Evolutionary conservation across 2,113 vertebrate species (phyloP), one percentile per base, ranked within the genome.

Genomic region (Corydoras maculifer): DNA sequence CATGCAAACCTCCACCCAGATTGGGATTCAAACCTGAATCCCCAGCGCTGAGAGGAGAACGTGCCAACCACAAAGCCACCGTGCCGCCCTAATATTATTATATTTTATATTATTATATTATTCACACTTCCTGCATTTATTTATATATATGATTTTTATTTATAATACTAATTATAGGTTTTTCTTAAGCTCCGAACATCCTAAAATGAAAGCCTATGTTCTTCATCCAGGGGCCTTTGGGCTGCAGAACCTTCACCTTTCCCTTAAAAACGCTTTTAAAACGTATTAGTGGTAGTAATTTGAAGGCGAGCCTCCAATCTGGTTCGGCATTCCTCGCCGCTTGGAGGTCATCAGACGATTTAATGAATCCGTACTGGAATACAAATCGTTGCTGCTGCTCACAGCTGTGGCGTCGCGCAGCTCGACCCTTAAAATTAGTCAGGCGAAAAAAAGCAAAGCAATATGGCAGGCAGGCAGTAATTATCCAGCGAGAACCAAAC

Each of bases 401-500:
- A 62, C 62, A 58, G n/a, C 14, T 59, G 68, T 18, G 35, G 29
- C 43, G 31, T 6, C 18, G 55, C 68, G 66, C 61, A 62, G 62
- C 32, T 10, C 58, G 68, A 58, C 43, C 9, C 25, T 14, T 50
- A 60, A 49, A 55, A 70, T 74, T 58, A 75, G 62, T 43, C 51
- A 63, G 50, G 55, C 31, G 60, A 71, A 35, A 72, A 62, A 71
- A 35, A 72, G 60, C 58, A 51, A 77, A 81, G 77, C 83, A 81
- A 78, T 76, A 75, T 80, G 62, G 66, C 81, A 79, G 78, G 78
- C 78, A 78, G 35, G 77, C 77, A 62, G 81, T 78, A 81, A 87
- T 86, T 86, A 85, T 81, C 79, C 73, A 74, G 81, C 76, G 74
- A 77, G 80, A 80, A 77, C 53, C 63, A 76, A 65, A 77, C 78